phyloP scores from a whole-genome alignment of 2,888 invertebrate species.

The Macrophya annulata region DNA sequence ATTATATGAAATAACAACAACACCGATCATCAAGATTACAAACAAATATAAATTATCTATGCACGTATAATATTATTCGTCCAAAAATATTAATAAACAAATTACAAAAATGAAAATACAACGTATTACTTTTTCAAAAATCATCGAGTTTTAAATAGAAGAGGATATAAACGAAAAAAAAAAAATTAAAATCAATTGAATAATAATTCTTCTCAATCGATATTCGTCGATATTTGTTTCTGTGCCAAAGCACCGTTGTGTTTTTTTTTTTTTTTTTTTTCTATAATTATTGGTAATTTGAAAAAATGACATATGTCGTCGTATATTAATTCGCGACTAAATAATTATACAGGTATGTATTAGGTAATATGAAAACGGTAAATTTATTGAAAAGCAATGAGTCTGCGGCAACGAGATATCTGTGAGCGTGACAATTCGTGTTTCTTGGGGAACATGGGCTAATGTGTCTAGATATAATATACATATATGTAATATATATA shows the following conservation, averaged over 20 bases:
- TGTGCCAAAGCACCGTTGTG: not conserved
- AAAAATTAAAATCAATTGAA: not conserved
- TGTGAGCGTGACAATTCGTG: constrained; percentile 71
- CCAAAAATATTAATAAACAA: no score
- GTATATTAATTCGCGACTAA: not conserved
- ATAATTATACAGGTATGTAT: not conserved
- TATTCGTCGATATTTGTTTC: not conserved
- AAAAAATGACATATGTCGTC: no score
- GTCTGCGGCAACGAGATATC: constrained; percentile 70
- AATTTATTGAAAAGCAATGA: constrained; percentile 59
- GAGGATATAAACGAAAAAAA: not conserved
- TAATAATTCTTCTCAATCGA: not conserved
- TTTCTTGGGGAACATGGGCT: constrained; percentile 82
- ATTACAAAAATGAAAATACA: no score
- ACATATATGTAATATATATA: constrained; percentile 36
- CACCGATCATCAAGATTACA: constrained; percentile 5
- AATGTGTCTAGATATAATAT: constrained; percentile 69
- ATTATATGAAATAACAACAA: not conserved
- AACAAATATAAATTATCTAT: not conserved
- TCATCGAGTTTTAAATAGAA: not conserved
- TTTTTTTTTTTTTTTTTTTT: not conserved
- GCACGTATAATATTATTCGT: no score
- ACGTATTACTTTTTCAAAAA: not conserved
- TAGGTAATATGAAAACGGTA: not conserved
- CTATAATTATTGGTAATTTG: no score